These are phyloP conservation scores for Vidua macroura DNA, from an alignment of 2,113 vertebrate genomes.

Conservation along the genomic window DNA sequence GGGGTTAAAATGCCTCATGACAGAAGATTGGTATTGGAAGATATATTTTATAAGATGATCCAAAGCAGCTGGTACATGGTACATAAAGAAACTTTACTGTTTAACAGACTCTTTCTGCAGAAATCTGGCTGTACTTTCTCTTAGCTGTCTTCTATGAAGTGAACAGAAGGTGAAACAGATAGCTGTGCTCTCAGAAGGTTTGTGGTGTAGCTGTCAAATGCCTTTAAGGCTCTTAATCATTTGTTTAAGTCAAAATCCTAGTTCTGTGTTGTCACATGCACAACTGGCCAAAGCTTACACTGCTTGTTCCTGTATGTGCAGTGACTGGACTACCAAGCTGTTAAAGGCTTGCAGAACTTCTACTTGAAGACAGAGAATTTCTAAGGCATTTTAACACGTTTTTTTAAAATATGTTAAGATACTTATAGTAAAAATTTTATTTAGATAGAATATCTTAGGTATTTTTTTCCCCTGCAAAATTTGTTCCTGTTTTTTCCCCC, in stretches of 20 bases:
- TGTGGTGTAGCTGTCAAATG: not conserved
- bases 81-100: not conserved
- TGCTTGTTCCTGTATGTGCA: not conserved
- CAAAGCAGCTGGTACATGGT: not conserved
- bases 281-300: not conserved
- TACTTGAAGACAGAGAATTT: not conserved
- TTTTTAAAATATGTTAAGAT: not conserved
- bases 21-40: not conserved
- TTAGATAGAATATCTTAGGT: not conserved
- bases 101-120: not conserved
- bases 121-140: not conserved
- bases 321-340: not conserved
- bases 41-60: not conserved
- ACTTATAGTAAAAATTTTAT: not conserved
- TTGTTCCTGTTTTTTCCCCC: not conserved
- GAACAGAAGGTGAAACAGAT: not conserved
- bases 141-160: not conserved
- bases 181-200: not conserved
- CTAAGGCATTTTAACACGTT: not conserved
- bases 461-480: not conserved
- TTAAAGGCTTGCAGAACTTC: not conserved
- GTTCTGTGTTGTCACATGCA: not conserved
- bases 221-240: not conserved
- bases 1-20: not conserved
- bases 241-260: not conserved